These are phyloP conservation scores for Parauchenoglanis punctatus DNA, from an alignment of 2,797 vertebrate species.

Conservation along the genomic window DNA sequence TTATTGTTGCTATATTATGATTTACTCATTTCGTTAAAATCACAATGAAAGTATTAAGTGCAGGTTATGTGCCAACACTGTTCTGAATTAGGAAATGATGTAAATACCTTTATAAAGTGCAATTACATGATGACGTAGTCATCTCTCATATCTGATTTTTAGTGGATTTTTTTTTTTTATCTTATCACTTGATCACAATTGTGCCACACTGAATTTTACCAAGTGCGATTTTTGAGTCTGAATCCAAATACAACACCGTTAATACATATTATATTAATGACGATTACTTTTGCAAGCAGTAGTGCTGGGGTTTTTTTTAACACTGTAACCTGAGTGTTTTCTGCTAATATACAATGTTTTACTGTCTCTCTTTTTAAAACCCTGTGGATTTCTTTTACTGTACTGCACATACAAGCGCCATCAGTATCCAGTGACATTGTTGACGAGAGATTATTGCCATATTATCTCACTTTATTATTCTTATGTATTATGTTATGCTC, in stretches of 20 bases:
- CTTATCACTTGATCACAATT: slow-evolving; percentile 51
- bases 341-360: slow-evolving; percentile 26
- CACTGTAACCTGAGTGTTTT: slow-evolving; percentile 26
- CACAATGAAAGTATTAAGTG: slow-evolving; percentile 63
- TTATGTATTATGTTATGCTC: slow-evolving; percentile 57
- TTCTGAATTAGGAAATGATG: slow-evolving; percentile 58
- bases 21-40: slow-evolving; percentile 56
- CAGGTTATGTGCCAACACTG: slow-evolving; percentile 44
- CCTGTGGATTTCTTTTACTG: slow-evolving; percentile 38
- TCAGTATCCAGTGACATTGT: slow-evolving; percentile 5
- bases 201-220: slow-evolving; percentile 54
- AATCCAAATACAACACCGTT: slow-evolving; percentile 47
- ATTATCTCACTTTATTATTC: slow-evolving; percentile 59
- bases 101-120: slow-evolving; percentile 71
- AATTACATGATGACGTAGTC: slow-evolving; percentile 67
- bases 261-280: slow-evolving; percentile 27
- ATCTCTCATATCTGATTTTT: slow-evolving; percentile 43
- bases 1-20: slow-evolving; percentile 54
- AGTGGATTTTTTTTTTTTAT: slow-evolving; percentile 45
- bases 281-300: slow-evolving; percentile 2
- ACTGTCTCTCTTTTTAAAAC: slow-evolving; percentile 46
- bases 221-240: slow-evolving; percentile 53
- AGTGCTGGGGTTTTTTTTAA: not conserved
- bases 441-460: slow-evolving; percentile 38
- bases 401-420: slow-evolving; percentile 44